phyloP scores from a whole-genome alignment of 2,113 vertebrate genomes.

The Pachypanchax playfairii region DNA sequence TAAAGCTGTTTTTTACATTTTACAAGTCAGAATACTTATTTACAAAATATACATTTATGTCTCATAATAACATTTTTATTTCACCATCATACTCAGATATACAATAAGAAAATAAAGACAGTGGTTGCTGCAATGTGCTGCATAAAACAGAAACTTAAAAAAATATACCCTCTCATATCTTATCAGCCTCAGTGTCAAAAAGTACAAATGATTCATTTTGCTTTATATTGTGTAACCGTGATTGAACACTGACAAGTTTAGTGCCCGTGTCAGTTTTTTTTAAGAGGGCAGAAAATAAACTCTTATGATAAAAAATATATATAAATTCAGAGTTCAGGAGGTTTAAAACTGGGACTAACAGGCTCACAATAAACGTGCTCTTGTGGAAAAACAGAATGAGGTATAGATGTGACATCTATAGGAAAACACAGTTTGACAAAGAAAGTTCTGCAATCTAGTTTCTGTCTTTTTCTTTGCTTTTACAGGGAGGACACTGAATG shows the following conservation, averaged over 20 bases:
- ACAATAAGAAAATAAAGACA: constrained; percentile 77
- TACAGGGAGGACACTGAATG: constrained; percentile 21
- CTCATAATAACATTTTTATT: constrained; percentile 64
- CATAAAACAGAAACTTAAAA: constrained; percentile 73
- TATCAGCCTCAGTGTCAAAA: constrained; percentile 36
- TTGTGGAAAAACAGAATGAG: constrained; percentile 58
- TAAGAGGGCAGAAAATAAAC: constrained; percentile 58
- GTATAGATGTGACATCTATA: constrained; percentile 70
- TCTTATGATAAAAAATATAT: constrained; percentile 43
- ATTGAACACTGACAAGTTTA: constrained; percentile 54
- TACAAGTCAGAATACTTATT: constrained; percentile 83
- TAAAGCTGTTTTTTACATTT: constrained; percentile 77
- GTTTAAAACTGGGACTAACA: constrained; percentile 38
- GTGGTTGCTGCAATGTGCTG: constrained; percentile 80
- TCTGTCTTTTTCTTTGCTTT: constrained; percentile 17
- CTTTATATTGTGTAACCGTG: constrained; percentile 38
- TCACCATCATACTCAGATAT: constrained; percentile 68
- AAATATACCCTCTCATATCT: constrained; percentile 58
- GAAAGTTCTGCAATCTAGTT: constrained; percentile 14
- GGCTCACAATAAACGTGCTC: constrained; percentile 58
- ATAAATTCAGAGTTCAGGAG: constrained; percentile 4
- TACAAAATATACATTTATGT: constrained; percentile 78
- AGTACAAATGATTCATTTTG: constrained; percentile 48
- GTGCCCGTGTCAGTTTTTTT: constrained; percentile 50
- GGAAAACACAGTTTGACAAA: constrained; percentile 57